phyloP scores from a whole-genome alignment of 2,797 vertebrate species.

The Muscicapa striata region DNA sequence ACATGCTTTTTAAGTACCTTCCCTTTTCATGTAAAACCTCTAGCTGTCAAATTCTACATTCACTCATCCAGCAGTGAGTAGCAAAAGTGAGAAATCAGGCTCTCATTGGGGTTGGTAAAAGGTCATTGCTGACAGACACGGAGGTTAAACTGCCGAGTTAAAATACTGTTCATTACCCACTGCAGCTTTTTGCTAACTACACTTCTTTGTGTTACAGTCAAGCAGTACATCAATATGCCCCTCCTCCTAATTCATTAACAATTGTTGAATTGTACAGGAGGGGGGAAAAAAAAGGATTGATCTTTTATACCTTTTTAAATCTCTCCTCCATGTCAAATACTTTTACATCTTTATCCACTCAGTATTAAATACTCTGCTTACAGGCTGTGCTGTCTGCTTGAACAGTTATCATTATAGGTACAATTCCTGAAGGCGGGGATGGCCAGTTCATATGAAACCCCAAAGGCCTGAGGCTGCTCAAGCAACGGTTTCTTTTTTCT shows the following conservation, averaged over 20 bases:
- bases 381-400: conserved; percentile 39
- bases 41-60: conserved; percentile 96
- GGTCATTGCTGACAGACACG: conserved; percentile 97
- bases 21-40: conserved; percentile 99
- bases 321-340: conserved; percentile 55
- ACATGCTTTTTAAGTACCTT: conserved; percentile 97
- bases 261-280: conserved; percentile 87
- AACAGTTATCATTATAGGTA: conserved; percentile 46
- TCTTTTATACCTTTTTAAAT: conserved; percentile 51
- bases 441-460: conserved; percentile 33
- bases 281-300: conserved; percentile 64
- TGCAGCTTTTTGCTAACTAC: conserved; percentile 95
- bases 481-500: conserved; percentile 4
- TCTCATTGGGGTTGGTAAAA: conserved; percentile 98
- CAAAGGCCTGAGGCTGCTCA: conserved; percentile 16
- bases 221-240: conserved; percentile 91
- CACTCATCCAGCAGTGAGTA: conserved; percentile 84
- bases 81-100: conserved; percentile 92
- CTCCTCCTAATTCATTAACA: conserved; percentile 94
- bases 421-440: conserved; percentile 39
- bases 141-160: conserved; percentile 99
- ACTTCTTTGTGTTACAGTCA: conserved; percentile 95
- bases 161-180: conserved; percentile 99
- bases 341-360: conserved; percentile 66
- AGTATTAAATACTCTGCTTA: conserved; percentile 36